A percentile compares a stretch with the other conserved stretches of the same genome.
Conservation (phyloP, 1,140 invertebrate genomes). For the Drosophila albomicans region DNA sequence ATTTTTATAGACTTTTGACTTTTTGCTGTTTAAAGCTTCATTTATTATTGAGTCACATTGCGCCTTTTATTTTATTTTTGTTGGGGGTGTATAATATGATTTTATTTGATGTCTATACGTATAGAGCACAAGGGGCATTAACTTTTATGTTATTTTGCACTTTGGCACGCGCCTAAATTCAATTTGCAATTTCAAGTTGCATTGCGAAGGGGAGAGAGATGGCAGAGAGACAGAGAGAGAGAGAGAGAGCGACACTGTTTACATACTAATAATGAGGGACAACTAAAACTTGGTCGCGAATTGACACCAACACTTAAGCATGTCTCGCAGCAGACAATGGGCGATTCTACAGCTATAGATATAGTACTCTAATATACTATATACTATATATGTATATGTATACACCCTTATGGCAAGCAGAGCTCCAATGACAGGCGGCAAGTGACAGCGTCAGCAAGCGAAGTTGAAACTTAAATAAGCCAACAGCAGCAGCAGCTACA, state of each 20-base stretch:
- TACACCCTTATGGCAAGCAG: neutral
- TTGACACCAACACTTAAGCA: constrained; percentile 20
- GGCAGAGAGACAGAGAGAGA: neutral
- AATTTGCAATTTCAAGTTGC: constrained; percentile 36
- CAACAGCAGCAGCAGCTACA: constrained; percentile 28
- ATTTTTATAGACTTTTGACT: neutral
- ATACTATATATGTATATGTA: neutral
- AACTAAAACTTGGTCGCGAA: neutral
- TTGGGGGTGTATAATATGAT: neutral
- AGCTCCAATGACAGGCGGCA: constrained; percentile 39
- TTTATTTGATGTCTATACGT: neutral
- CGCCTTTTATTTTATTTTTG: constrained; percentile 3
- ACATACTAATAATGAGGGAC: constrained; percentile 10
- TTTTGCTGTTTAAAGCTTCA: constrained; percentile 17
- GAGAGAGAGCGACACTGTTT: constrained; percentile 1
- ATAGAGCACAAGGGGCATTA: neutral
- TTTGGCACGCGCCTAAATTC: constrained; percentile 45
- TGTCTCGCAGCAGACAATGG: constrained; percentile 20
- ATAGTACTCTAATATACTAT: no score
- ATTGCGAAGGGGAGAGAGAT: neutral
- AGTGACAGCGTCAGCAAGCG: constrained; percentile 25
- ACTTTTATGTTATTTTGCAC: constrained; percentile 34
- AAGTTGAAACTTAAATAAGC: constrained; percentile 77
- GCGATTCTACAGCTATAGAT: neutral
- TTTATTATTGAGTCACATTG: constrained; percentile 28